phyloP scores from a whole-genome alignment of 2,797 vertebrate genomes.

The Cyclopterus lumpus region DNA sequence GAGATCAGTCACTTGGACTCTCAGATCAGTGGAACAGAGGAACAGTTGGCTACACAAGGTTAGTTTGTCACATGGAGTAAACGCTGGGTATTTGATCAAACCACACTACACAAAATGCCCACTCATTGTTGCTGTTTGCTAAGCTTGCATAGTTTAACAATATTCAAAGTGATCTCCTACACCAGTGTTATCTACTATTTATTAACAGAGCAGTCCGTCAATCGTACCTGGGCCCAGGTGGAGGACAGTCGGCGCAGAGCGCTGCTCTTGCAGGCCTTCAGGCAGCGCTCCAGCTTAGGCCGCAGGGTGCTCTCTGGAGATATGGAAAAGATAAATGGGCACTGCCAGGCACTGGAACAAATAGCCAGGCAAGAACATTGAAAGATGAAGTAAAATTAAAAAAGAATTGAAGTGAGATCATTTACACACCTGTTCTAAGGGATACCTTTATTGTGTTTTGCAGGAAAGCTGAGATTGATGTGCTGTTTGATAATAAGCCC shows the following conservation, averaged over 20 bases:
- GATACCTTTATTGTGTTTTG: conserved; percentile 30
- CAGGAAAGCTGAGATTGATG: conserved; percentile 82
- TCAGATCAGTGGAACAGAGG: conserved; percentile 81
- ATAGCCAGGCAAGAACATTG: conserved; percentile 69
- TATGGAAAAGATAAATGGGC: conserved; percentile 57
- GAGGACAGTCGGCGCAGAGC: conserved; percentile 74
- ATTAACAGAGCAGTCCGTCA: conserved; percentile 73
- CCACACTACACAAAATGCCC: not conserved
- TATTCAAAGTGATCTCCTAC: not conserved
- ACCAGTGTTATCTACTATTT: conserved; percentile 1
- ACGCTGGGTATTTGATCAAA: not conserved
- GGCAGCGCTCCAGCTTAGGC: conserved; percentile 60
- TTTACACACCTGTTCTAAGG: not conserved
- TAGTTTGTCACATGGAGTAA: conserved; percentile 3
- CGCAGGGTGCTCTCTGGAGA: conserved; percentile 65
- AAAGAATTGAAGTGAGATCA: not conserved
- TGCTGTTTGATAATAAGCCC: conserved; percentile 71
- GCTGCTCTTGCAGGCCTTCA: conserved; percentile 79
- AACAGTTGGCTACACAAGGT: conserved; percentile 81
- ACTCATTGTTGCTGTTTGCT: not conserved
- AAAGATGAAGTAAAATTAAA: not conserved
- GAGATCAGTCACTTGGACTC: conserved; percentile 83
- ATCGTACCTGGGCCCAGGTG: conserved; percentile 65
- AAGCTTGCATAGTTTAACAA: not conserved
- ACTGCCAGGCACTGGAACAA: conserved; percentile 72